Base-by-base conservation (phyloP, 2,888 invertebrate genomes). In the Eilema caniola region DNA sequence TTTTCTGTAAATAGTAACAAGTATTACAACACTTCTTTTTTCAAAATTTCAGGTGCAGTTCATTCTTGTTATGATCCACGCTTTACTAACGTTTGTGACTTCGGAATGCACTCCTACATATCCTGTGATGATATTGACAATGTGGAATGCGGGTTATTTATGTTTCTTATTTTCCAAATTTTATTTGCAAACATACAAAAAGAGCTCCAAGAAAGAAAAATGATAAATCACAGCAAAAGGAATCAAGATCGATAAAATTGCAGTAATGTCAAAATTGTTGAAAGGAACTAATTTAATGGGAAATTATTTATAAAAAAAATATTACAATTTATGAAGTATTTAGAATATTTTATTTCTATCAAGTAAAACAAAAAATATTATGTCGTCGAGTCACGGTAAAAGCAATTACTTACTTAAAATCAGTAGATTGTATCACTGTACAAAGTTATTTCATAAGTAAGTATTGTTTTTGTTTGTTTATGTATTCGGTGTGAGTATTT, bases 11-110 rank as follows among this genome's bases (percentile, higher is more conserved):
- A 28, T 28, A 28, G 5, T 28, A 28, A 2, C 28, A 4, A 28
- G 3, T 28, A 33, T 33, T 33, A 8, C 8, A 33, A 1, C n/a
- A 33, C 2, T 47, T 33, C 11, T 14, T 16, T 60, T 33, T 56
- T n/a, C n/a, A n/a, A n/a, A n/a, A 12, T 62, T 92, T 31, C 92
- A 96, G 96, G 87, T 95, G 1, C 97, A 97, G 87, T 97, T 97
- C 82, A 90, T 95, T 20, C 85, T 97, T 33, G 97, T 97, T 93
- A 90, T 97, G 47, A 85, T 91, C 12, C 97, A 97, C 85, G 95
- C 97, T 86, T 83, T 73, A 1, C 73, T 73, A 0, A 81, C 77
- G 20, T 77, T 75, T 23, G 61, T 62, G 3, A 69, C 62, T 4
- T 84, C 86, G 0, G 84, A 83, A 25, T 89, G 89, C 66, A 84